phyloP scores from a whole-genome alignment of 2,797 vertebrate genomes.

The Myotis pilosus region DNA sequence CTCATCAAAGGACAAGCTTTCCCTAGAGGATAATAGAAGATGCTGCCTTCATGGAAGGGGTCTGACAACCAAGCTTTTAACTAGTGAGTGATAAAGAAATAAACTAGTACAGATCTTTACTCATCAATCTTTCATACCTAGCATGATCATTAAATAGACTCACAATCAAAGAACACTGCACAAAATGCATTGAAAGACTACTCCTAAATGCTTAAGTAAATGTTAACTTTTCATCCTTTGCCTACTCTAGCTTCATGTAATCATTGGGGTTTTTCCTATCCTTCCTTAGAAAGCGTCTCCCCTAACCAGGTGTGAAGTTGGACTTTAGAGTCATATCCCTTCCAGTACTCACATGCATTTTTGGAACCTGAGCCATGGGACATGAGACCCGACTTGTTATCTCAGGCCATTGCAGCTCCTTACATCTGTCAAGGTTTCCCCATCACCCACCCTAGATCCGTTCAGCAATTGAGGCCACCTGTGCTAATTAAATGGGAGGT shows the following conservation, averaged over 20 bases:
- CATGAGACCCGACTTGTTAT: not conserved
- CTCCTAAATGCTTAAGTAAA: not conserved
- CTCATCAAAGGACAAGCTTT: not conserved
- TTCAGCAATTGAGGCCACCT: not conserved
- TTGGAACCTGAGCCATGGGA: not conserved
- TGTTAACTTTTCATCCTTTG: not conserved
- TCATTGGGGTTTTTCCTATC: rapidly evolving
- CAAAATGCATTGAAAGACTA: not conserved
- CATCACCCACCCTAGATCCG: too few relatives aligned
- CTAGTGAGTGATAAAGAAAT: not conserved
- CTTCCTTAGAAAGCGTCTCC: not conserved
- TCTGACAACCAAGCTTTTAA: not conserved
- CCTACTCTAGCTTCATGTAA: not conserved
- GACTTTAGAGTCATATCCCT: not conserved
- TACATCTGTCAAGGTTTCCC: not conserved
- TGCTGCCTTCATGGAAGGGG: not conserved
- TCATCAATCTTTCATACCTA: not conserved
- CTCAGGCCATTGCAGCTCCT: not conserved
- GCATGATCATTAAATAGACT: not conserved
- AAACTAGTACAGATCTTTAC: not conserved
- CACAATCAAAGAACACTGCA: not conserved
- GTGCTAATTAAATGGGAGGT: not conserved
- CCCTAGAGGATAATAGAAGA: not conserved
- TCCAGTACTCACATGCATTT: not conserved
- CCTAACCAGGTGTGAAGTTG: not conserved